Evolutionary conservation across 2,888 invertebrate species (phyloP).

Genomic region (Agriopis aurantiaria): DNA sequence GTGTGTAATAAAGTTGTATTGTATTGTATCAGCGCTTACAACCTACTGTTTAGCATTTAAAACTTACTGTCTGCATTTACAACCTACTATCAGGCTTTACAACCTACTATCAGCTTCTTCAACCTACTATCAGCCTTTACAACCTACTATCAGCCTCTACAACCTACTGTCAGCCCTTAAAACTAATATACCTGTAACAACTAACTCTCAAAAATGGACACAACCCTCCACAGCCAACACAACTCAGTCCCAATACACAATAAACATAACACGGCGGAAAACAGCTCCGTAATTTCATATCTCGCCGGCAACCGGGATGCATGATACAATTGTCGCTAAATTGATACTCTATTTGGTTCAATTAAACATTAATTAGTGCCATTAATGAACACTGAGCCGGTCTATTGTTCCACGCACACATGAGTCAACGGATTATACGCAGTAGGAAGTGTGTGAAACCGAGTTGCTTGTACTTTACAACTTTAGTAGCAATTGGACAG

Average conservation of each 20-base stretch:
- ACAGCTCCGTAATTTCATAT: constrained; percentile 26
- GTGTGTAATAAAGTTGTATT: too few relatives aligned
- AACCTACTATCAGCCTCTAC: too few relatives aligned
- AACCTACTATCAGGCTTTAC: too few relatives aligned
- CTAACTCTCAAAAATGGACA: not conserved
- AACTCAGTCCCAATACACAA: not conserved
- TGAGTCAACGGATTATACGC: constrained; percentile 49
- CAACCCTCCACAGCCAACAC: not conserved
- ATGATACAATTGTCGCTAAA: constrained; percentile 84
- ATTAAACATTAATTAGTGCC: constrained; percentile 84
- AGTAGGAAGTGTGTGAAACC: not conserved
- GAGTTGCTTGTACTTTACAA: not conserved
- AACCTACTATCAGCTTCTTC: too few relatives aligned
- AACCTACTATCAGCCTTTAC: too few relatives aligned
- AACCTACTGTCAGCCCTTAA: too few relatives aligned
- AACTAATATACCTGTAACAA: not conserved
- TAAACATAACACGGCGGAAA: constrained; percentile 17
- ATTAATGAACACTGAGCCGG: constrained; percentile 80
- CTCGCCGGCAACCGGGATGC: constrained; percentile 57
- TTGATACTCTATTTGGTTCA: constrained; percentile 85
- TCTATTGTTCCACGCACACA: constrained; percentile 63
- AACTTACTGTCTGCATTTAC: too few relatives aligned
- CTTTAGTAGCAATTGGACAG: too few relatives aligned
- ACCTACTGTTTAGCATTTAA: too few relatives aligned
- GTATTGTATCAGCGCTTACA: too few relatives aligned